Percentiles rank a stretch among this genome's conserved stretches.
phyloP scores from a whole-genome alignment of 2,797 vertebrate species.

The Clarias fuscus region DNA sequence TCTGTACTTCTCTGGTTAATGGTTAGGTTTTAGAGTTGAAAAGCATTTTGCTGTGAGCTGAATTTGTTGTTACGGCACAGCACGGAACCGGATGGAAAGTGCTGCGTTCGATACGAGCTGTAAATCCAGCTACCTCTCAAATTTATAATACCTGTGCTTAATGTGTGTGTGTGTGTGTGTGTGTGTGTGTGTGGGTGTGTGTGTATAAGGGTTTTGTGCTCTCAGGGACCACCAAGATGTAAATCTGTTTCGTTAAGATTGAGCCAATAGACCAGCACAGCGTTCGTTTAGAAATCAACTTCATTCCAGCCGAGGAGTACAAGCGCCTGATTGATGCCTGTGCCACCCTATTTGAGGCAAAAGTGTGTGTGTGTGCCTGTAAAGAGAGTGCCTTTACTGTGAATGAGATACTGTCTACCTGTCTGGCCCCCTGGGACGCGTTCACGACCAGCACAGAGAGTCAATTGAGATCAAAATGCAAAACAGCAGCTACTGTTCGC shows the following conservation, averaged over 20 bases:
- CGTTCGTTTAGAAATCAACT: conserved; percentile 35
- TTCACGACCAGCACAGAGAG: conserved; percentile 49
- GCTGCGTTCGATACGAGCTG: neutral
- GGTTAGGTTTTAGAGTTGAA: conserved; percentile 9
- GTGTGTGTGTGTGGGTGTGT: conserved; percentile 8
- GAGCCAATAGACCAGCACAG: conserved; percentile 17
- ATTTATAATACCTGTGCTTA: conserved; percentile 27
- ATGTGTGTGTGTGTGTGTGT: neutral
- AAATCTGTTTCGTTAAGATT: conserved; percentile 5
- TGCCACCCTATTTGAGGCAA: conserved; percentile 50
- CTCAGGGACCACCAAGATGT: conserved; percentile 27
- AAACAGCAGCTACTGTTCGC: conserved; percentile 22
- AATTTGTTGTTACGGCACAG: neutral
- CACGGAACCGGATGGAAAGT: neutral
- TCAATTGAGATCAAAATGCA: conserved; percentile 53
- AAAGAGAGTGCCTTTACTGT: conserved; percentile 40
- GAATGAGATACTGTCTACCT: conserved; percentile 60
- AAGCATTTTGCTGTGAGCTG: neutral
- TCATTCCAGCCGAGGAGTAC: conserved; percentile 16
- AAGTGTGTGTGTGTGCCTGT: conserved; percentile 18
- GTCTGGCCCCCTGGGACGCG: conserved; percentile 39
- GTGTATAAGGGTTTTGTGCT: conserved; percentile 19
- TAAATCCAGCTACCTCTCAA: conserved; percentile 11
- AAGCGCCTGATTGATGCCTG: conserved; percentile 41
- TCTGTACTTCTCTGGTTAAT: conserved; percentile 3